Percentiles rank a stretch among this genome's conserved stretches.
These are phyloP conservation scores for Conopomorpha cramerella DNA, from an alignment of 1,140 invertebrate genomes.

Conservation along the genomic window DNA sequence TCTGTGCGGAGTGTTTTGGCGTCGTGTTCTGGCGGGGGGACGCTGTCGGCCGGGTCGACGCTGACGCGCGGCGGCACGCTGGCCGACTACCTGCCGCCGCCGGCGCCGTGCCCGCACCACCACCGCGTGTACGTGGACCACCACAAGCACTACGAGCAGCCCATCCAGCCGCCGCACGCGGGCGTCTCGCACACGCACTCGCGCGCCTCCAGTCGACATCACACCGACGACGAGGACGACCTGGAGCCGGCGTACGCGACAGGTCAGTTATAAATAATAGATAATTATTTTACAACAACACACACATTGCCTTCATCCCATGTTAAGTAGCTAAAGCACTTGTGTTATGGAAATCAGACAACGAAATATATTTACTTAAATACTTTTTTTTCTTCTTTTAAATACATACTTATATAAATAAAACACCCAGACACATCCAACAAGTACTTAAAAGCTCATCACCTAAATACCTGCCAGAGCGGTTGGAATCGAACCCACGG, in stretches of 20 bases:
- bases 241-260: conserved; percentile 56
- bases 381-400: no score
- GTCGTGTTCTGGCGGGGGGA: conserved; percentile 47
- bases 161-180: conserved; percentile 48
- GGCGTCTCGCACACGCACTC: conserved; percentile 42
- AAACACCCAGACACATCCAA: no score
- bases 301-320: no score
- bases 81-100: conserved; percentile 48
- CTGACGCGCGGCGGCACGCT: conserved; percentile 42
- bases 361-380: no score
- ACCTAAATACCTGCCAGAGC: no score
- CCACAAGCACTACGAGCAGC: conserved; percentile 52
- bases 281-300: no score
- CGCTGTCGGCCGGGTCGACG: conserved; percentile 44
- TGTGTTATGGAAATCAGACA: no score
- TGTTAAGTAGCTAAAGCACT: no score
- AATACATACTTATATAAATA: no score
- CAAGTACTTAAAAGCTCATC: no score
- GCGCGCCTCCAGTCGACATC: conserved; percentile 41
- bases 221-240: conserved; percentile 54
- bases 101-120: conserved; percentile 52
- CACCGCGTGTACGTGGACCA: conserved; percentile 54
- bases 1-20: conserved; percentile 49
- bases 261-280: conserved; percentile 39
- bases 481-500: no score